A percentile compares a stretch with the other conserved stretches of the same genome.
Conservation (phyloP, 2,797 vertebrate species). For the Coregonus suidteri region DNA sequence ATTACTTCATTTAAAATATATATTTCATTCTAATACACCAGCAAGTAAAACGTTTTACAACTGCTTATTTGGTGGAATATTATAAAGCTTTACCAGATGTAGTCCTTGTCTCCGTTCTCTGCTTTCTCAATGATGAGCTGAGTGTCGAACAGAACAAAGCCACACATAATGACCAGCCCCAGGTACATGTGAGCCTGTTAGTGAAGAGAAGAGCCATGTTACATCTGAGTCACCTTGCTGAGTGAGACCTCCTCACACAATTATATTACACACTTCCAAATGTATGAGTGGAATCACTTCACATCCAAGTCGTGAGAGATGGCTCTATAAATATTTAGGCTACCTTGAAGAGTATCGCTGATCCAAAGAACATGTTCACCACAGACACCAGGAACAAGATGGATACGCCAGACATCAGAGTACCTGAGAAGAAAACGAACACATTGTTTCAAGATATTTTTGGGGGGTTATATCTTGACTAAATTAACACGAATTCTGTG, state of each 20-base stretch:
- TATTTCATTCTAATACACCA: no score
- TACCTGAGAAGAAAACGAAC: slow-evolving; percentile 69
- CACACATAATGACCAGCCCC: slow-evolving; percentile 91
- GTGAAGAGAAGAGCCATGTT: not conserved
- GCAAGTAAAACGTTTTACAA: not conserved
- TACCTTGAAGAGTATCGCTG: slow-evolving; percentile 5
- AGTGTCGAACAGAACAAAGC: slow-evolving; percentile 96
- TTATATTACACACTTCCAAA: not conserved
- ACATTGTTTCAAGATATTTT: not conserved
- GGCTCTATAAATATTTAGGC: not conserved
- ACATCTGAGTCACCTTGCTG: no score
- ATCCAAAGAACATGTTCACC: slow-evolving; percentile 44
- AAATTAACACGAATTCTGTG: not conserved
- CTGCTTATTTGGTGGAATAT: not conserved
- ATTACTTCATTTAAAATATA: not conserved
- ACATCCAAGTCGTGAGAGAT: not conserved
- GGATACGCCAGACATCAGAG: slow-evolving; percentile 87
- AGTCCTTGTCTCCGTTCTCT: slow-evolving; percentile 95
- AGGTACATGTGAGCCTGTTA: slow-evolving; percentile 89
- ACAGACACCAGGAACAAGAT: slow-evolving; percentile 86
- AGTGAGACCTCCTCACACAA: no score
- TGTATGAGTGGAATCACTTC: not conserved
- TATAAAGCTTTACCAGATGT: slow-evolving; percentile 86
- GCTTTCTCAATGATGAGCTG: slow-evolving; percentile 98
- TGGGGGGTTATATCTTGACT: not conserved